Base-by-base conservation (phyloP, 2,797 vertebrate species). In the Falco concolor region DNA sequence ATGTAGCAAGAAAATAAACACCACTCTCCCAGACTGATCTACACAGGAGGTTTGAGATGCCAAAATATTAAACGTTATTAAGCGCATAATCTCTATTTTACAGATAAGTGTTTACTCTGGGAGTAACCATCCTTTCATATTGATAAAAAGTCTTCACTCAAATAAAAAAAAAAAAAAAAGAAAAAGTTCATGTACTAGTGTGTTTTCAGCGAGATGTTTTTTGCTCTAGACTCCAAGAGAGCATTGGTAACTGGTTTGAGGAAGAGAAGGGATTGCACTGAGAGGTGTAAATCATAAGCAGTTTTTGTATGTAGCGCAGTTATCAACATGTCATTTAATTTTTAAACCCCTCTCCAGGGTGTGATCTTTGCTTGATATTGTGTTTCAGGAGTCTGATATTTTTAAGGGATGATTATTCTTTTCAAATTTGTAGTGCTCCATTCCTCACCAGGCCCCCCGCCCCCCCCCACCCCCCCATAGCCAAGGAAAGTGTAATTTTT, bases 1-100 rank as follows among this genome's bases (percentile, higher is more conserved):
- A 98, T 97, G 93, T 92, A 98, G 84, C 96, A 98, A 97, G 89
- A 98, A 98, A 98, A 98, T 98, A 98, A 98, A 98, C 97, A 98
- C 56, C 61, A 10, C 94, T 97, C 91, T 97, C 89, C 91, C 96
- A 95, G 89, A 89, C 94, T 92, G 90, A 96, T 94, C 96, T 97
- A 97, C 97, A 97, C 95, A 97, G 97, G 97, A 98, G 97, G 97
- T 96, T 97, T 97, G 97, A 97, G 91, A 98, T 97, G 96, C 93
- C 97, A 97, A 97, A 97, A 97, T 97, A 97, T 96, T 97, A 98
- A 97, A 97, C 21, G 74, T 97, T 97, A 96, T 97, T 98, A 98
- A 96, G 93, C 11, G 67, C 77, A 93, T 97, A 97, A 97, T 96
- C 93, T 96, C 95, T 94, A 79, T 97, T 97, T 97, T 91, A 94